These are phyloP conservation scores for Phrynocephalus forsythii DNA, from an alignment of 2,797 vertebrate genomes.

Conservation along the genomic window DNA sequence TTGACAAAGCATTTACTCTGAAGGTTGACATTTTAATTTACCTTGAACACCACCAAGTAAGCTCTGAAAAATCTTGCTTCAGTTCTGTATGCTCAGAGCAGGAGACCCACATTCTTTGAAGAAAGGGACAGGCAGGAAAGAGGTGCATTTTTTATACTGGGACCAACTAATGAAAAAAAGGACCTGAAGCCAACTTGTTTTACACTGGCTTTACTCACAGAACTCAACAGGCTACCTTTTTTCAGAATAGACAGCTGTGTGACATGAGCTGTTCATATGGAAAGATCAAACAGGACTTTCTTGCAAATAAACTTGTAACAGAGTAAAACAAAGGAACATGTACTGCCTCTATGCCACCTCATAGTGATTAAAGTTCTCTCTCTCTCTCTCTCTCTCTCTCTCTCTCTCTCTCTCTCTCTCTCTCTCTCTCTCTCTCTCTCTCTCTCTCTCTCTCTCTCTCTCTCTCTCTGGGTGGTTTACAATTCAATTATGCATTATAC, in stretches of 20 bases:
- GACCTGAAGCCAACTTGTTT: background rate
- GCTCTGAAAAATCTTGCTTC: constrained; percentile 1
- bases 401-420: no score
- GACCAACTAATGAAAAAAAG: background rate
- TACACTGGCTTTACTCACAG: background rate
- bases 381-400: no score
- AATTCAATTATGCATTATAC: no score
- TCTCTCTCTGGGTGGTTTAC: no score
- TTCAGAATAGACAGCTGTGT: background rate
- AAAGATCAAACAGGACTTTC: background rate
- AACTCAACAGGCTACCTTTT: background rate
- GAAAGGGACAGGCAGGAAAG: background rate
- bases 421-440: no score
- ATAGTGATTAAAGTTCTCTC: no score
- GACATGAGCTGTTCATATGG: background rate
- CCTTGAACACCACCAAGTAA: background rate
- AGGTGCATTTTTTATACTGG: background rate
- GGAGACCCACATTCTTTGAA: background rate
- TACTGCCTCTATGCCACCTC: no score
- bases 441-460: no score
- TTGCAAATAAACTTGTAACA: background rate
- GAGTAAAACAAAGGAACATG: background rate
- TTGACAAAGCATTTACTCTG: background rate
- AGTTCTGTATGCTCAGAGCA: background rate
- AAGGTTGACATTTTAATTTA: constrained; percentile 25